Evolutionary conservation across 2,113 vertebrate genomes (phyloP).

Genomic region (Gallinago undulata): DNA sequence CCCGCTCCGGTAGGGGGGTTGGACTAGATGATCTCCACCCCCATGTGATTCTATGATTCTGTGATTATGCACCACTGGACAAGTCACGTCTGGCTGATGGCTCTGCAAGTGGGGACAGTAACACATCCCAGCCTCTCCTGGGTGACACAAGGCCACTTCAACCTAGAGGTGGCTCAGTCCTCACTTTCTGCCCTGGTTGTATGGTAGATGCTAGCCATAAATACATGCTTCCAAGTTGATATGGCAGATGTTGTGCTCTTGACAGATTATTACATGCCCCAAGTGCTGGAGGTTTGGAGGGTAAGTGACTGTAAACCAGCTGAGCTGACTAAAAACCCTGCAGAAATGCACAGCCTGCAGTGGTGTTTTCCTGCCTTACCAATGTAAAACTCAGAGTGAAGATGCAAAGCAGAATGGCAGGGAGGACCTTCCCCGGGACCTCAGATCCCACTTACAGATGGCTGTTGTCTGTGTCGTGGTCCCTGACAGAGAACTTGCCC

Average conservation of each 20-base stretch:
- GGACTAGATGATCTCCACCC: too few species aligned
- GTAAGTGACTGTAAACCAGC: not conserved
- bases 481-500: not conserved
- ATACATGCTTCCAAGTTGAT: not conserved
- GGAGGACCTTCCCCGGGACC: not conserved
- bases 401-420: not conserved
- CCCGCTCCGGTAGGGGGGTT: too few species aligned
- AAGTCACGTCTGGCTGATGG: not conserved
- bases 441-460: rapidly evolving
- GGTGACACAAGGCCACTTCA: not conserved
- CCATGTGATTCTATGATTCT: too few species aligned
- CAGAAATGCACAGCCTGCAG: not conserved
- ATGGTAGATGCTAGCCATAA: not conserved
- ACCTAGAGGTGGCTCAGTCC: not conserved
- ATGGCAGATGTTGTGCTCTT: not conserved
- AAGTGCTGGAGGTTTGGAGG: not conserved
- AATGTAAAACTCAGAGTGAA: not conserved
- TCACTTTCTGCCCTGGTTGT: not conserved
- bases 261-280: not conserved
- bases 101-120: not conserved
- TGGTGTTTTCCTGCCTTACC: not conserved
- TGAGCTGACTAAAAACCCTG: not conserved
- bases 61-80: not conserved
- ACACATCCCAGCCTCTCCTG: not conserved
- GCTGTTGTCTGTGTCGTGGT: rapidly evolving